Base-by-base conservation (phyloP, 2,888 invertebrate species). In the Phyto melanocephala region DNA sequence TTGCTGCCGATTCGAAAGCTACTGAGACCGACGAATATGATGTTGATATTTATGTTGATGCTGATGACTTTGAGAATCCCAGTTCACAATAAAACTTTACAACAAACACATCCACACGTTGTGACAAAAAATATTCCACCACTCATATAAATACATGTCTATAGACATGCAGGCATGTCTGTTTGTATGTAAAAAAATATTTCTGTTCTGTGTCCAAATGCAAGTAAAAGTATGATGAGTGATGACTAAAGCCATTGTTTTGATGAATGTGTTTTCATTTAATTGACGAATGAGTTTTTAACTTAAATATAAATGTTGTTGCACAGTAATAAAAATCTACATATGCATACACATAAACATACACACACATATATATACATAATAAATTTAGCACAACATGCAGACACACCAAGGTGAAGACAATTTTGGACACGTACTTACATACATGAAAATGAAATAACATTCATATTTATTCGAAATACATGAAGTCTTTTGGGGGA, bases 271-370 rank as follows among this genome's bases (percentile, higher is more conserved):
- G 85, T 85, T 86, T 87, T 86, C 82, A 88, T 89, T 89, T 89
- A 89, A 89, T 89, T 89, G 89, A 89, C 88, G 88, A 87, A 89
- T 89, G 89, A 84, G 86, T 86, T 88, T 89, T 88, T 87, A 88
- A 89, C 87, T 82, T 76, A 79, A 76, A 82, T 76, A 76, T 79
- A 82, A 79, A 79, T 82, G 75, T 65, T 72, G 58, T 67, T 60
- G 67, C 52, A 80, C 60, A 74, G 52, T 54, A 67, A 74, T 74
- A 74, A 65, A 72, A 42, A 68, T 13, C 13, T 24, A 56, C 17
- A 24, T 11, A 58, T 13, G 17, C 24, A 50, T 8, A 58, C 6
- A 33, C 13, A 33, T 3, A 15, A 7, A 35, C 24, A 11, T 24
- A 67, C 1, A 35, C n/a, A 65, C 11, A 37, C 42, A 42, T 11